phyloP scores from a whole-genome alignment of 1,140 invertebrate genomes.

The Caerostris darwini region DNA sequence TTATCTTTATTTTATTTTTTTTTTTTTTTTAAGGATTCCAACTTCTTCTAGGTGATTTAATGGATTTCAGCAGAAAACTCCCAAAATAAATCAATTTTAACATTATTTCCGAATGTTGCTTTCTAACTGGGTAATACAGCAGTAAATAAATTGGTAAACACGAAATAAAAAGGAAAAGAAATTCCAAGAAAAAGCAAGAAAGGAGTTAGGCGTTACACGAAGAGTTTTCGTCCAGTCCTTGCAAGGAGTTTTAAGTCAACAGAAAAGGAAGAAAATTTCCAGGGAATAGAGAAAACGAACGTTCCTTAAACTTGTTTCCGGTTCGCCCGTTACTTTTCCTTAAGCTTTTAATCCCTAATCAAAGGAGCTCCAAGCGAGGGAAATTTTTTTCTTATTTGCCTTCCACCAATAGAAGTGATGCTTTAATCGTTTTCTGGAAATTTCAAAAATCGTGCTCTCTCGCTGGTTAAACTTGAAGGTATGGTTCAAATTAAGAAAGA shows the following conservation, averaged over 20 bases:
- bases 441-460: neutral
- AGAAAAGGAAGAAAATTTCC: constrained; percentile 19
- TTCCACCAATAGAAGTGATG: neutral
- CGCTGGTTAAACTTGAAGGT: neutral
- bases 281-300: constrained; percentile 18
- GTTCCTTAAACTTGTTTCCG: constrained; percentile 45
- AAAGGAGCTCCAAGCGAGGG: neutral
- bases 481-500: neutral
- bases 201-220: neutral
- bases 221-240: constrained; percentile 1
- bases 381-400: constrained; percentile 1
- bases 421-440: constrained; percentile 19
- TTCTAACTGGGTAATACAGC: neutral
- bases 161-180: neutral
- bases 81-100: constrained; percentile 29
- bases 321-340: constrained; percentile 21
- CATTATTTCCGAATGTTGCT: constrained; percentile 23
- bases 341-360: constrained; percentile 62
- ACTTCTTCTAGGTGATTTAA: neutral
- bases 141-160: neutral
- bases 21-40: neutral
- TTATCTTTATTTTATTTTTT: neutral
- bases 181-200: too few species aligned
- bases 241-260: constrained; percentile 2
- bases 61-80: neutral